Evolutionary conservation across 2,888 invertebrate genomes (phyloP).

Genomic region (Diarsia mendica): DNA sequence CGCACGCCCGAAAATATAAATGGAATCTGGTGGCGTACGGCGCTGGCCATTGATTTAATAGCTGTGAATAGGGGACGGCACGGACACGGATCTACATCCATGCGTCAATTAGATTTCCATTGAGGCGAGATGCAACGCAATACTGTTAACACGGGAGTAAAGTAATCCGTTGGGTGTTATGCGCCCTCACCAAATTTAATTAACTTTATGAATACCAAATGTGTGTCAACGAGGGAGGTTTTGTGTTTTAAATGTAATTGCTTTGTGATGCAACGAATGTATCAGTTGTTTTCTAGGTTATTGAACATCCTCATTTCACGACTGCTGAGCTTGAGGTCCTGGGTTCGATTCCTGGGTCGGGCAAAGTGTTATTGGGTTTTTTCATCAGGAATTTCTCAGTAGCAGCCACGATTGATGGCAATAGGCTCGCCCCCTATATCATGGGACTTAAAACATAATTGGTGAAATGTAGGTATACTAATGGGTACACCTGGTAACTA

Average conservation of each 20-base stretch:
- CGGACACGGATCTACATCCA: conserved; percentile 41
- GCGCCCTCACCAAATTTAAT: conserved; percentile 62
- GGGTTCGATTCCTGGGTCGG: no score
- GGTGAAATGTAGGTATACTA: no score
- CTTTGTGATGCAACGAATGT: conserved; percentile 26
- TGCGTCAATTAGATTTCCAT: conserved; percentile 47
- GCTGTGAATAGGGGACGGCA: conserved; percentile 60
- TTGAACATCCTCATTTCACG: conserved; percentile 61
- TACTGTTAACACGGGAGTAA: conserved; percentile 58
- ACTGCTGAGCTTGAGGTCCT: no score
- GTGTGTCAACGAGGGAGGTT: conserved; percentile 59
- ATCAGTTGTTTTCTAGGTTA: conserved; percentile 35
- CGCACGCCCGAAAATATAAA: conserved; percentile 89
- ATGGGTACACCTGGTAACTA: no score
- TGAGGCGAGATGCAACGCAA: conserved; percentile 51
- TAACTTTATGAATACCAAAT: conserved; percentile 63
- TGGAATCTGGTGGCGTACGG: conserved; percentile 77
- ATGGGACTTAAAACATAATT: no score
- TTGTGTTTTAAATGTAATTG: conserved; percentile 64
- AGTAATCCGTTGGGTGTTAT: conserved; percentile 59
- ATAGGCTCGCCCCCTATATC: no score
- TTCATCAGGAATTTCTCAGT: no score
- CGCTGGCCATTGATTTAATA: conserved; percentile 77
- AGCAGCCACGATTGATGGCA: no score
- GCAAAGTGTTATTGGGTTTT: no score